Conservation (phyloP, 2,888 invertebrate species). For the Sphaerophoria taeniata region DNA sequence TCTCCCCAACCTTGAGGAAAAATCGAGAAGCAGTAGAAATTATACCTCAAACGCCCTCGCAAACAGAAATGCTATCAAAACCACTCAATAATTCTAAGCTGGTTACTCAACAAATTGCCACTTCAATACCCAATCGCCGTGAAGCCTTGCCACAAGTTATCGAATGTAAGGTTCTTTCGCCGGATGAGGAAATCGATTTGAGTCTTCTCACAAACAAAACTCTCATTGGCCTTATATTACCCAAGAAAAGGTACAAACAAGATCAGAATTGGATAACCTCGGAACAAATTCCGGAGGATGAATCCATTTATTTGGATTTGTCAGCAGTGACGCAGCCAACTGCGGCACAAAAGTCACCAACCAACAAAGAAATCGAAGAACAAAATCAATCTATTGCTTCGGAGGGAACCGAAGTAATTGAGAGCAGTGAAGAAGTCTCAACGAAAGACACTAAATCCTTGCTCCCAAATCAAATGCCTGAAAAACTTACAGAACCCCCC, state of each 20-base stretch:
- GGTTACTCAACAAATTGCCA: not conserved
- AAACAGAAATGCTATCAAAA: not conserved
- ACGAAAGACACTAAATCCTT: no score
- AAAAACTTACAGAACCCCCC: no score
- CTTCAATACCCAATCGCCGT: not conserved
- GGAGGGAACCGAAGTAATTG: no score
- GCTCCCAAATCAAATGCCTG: no score
- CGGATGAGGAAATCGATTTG: constrained; percentile 80
- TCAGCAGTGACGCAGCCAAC: not conserved
- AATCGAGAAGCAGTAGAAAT: not conserved
- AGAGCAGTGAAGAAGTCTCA: no score
- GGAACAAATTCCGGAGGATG: not conserved
- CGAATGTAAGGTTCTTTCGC: constrained; percentile 80
- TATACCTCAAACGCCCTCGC: not conserved
- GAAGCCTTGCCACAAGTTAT: constrained; percentile 76
- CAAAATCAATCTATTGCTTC: no score
- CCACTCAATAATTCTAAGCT: not conserved
- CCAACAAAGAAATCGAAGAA: no score
- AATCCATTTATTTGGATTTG: constrained; percentile 1
- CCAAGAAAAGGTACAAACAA: constrained; percentile 22
- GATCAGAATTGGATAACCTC: constrained; percentile 20
- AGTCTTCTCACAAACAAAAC: constrained; percentile 74
- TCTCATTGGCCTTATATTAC: constrained; percentile 11
- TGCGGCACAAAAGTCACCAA: not conserved
- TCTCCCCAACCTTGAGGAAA: not conserved